These are phyloP conservation scores for Eucidaris tribuloides DNA, from an alignment of 35 echinoderm and acorn worm species.

Conservation along the genomic window DNA sequence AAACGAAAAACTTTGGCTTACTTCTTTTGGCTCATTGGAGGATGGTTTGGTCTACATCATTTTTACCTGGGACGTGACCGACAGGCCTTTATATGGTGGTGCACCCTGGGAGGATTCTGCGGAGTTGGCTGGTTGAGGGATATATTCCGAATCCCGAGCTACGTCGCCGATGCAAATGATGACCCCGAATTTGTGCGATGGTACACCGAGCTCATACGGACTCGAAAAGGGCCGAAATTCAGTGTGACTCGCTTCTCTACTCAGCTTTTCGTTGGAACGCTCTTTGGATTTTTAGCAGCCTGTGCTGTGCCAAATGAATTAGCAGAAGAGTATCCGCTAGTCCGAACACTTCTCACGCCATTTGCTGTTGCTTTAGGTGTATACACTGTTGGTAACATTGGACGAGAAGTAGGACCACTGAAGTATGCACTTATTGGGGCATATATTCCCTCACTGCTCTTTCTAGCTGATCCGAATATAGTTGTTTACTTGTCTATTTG, in stretches of 20 bases:
- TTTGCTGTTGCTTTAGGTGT: conserved; percentile 63
- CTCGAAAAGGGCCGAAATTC: conserved; percentile 46
- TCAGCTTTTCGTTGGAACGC: conserved; percentile 47
- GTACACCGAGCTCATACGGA: conserved; percentile 44
- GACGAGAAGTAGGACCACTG: conserved; percentile 52
- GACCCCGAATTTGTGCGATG: conserved; percentile 38
- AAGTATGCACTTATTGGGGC: conserved; percentile 50
- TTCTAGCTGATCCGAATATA: conserved; percentile 42
- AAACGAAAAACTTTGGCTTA: conserved; percentile 63
- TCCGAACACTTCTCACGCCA: conserved; percentile 58
- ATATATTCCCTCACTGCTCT: conserved; percentile 20
- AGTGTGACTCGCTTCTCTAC: conserved; percentile 42
- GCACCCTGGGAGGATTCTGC: conserved; percentile 65
- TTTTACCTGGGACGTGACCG: conserved; percentile 87
- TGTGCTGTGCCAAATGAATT: conserved; percentile 61
- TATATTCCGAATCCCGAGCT: conserved; percentile 57
- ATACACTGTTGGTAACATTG: conserved; percentile 78
- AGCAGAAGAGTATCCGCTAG: background rate
- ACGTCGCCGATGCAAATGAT: conserved; percentile 70
- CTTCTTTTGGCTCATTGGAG: conserved; percentile 71
- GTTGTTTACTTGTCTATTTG: conserved; percentile 38
- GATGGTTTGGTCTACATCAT: conserved; percentile 83
- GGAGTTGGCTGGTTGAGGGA: conserved; percentile 80
- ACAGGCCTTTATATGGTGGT: conserved; percentile 97
- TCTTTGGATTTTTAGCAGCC: conserved; percentile 61